phyloP scores from a whole-genome alignment of 2,888 invertebrate genomes.

The Phasia obesa region DNA sequence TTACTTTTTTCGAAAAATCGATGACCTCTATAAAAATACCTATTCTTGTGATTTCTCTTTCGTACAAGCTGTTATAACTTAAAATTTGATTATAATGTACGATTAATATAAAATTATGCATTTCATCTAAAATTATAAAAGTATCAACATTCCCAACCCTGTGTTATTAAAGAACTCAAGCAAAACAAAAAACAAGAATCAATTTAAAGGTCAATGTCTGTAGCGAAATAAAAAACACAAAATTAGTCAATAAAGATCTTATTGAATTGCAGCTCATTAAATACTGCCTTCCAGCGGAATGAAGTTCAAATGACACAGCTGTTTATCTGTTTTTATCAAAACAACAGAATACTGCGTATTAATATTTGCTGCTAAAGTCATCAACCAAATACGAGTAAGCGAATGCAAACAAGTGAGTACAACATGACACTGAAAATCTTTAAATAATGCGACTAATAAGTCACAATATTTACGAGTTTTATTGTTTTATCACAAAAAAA shows the following conservation, averaged over 20 bases:
- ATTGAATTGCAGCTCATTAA: constrained; percentile 2
- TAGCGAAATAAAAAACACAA: not conserved
- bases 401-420: constrained; percentile 2
- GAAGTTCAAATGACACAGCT: not conserved
- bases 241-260: not conserved
- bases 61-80: no score
- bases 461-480: not conserved
- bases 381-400: not conserved
- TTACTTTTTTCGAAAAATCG: no score
- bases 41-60: no score
- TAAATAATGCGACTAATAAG: constrained; percentile 8
- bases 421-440: constrained; percentile 15
- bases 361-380: not conserved
- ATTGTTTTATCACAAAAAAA: constrained; percentile 2
- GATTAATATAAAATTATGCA: no score
- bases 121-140: no score
- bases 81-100: no score
- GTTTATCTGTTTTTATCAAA: not conserved
- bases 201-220: constrained; percentile 4
- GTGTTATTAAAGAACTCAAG: no score
- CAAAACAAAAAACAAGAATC: no score
- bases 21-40: no score
- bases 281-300: not conserved
- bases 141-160: no score
- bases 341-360: constrained; percentile 1